phyloP scores from a whole-genome alignment of 2,797 vertebrate species.

The Danio kyathit region DNA sequence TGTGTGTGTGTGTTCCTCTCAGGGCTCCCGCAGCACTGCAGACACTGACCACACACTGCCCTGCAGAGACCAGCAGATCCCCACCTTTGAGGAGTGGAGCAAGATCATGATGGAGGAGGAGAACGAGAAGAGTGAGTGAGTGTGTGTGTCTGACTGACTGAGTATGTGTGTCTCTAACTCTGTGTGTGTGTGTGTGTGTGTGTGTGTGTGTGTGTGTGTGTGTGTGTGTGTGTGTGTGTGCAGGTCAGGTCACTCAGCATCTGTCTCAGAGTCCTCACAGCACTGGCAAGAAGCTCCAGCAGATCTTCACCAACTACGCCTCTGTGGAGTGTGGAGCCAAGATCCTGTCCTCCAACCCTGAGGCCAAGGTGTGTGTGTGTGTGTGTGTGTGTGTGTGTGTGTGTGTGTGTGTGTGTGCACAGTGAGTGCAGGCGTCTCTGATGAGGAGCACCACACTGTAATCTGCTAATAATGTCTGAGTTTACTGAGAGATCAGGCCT shows the following conservation, averaged over 20 bases:
- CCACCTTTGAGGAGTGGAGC: constrained; percentile 98
- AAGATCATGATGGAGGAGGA: constrained; percentile 97
- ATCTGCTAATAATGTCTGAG: too few relatives aligned
- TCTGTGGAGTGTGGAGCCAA: constrained; percentile 98
- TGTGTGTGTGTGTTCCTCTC: too few relatives aligned
- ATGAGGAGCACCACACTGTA: too few relatives aligned
- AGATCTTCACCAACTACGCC: constrained; percentile 96
- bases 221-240: background rate
- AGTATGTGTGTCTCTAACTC: background rate
- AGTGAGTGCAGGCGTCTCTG: too few relatives aligned
- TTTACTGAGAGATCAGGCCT: too few relatives aligned
- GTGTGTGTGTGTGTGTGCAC: background rate
- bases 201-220: background rate
- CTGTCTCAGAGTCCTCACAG: constrained; percentile 83
- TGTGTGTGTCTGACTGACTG: background rate
- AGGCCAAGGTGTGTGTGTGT: constrained; percentile 83
- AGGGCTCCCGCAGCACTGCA: constrained; percentile 64
- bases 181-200: background rate
- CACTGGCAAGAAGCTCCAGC: constrained; percentile 89
- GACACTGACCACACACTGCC: constrained; percentile 68
- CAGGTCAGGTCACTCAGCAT: constrained; percentile 37
- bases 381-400: background rate
- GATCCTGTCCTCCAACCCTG: constrained; percentile 92
- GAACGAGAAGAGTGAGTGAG: constrained; percentile 91
- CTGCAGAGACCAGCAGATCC: constrained; percentile 88